A percentile compares a stretch with the other conserved stretches of the same genome.
phyloP scores from a whole-genome alignment of 2,888 invertebrate genomes.

The Plebejus anna region DNA sequence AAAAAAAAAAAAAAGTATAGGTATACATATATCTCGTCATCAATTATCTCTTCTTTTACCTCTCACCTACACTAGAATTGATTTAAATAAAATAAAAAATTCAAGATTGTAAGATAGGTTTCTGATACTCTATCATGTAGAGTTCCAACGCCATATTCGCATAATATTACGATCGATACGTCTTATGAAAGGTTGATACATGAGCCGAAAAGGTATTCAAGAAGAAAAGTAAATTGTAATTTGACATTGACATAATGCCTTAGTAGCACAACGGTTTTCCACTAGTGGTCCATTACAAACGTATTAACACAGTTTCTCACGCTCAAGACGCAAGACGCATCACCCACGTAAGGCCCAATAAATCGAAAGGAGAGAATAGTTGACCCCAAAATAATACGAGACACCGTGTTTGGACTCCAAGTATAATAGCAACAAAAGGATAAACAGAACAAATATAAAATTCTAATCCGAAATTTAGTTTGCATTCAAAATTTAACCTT shows the following conservation, averaged over 20 bases:
- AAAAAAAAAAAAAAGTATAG: too few species aligned
- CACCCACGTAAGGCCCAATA: slow-evolving; percentile 51
- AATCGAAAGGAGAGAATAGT: slow-evolving; percentile 46
- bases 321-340: slow-evolving; percentile 36
- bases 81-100: too few species aligned
- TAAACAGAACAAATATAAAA: slow-evolving; percentile 44
- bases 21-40: too few species aligned
- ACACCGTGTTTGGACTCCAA: slow-evolving; percentile 59
- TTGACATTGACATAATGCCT: slow-evolving; percentile 12
- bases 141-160: too few species aligned
- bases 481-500: slow-evolving; percentile 38
- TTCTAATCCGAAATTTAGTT: slow-evolving; percentile 26
- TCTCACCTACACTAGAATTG: too few species aligned
- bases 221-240: background rate
- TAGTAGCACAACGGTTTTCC: background rate
- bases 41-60: too few species aligned
- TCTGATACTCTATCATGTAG: too few species aligned
- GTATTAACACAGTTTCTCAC: slow-evolving; percentile 35
- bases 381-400: slow-evolving; percentile 57
- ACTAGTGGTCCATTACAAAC: slow-evolving; percentile 19
- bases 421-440: slow-evolving; percentile 42
- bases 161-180: too few species aligned
- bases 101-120: too few species aligned
- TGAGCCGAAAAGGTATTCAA: background rate
- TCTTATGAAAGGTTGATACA: too few species aligned